phyloP scores from a whole-genome alignment of 2,888 invertebrate species.

The Heliconius sara region DNA sequence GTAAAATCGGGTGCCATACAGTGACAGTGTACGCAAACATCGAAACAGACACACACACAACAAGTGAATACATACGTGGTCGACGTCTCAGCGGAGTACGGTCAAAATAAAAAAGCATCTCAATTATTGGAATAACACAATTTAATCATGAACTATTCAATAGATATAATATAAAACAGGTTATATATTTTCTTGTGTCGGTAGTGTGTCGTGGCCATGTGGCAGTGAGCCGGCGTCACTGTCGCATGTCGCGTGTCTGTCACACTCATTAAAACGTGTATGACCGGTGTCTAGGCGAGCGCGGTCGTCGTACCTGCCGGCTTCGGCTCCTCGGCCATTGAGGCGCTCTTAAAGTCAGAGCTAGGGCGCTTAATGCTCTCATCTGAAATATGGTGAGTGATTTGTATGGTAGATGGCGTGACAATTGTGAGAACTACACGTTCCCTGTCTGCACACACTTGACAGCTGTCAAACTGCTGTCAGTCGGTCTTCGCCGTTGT shows the following conservation, averaged over 20 bases:
- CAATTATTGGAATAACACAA: slow-evolving; percentile 83
- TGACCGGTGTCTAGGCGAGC: slow-evolving; percentile 78
- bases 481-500: slow-evolving; percentile 9
- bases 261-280: slow-evolving; percentile 74
- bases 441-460: slow-evolving; percentile 67
- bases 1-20: slow-evolving; percentile 71
- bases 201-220: slow-evolving; percentile 78
- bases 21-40: slow-evolving; percentile 82
- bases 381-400: slow-evolving; percentile 85
- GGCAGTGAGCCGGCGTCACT: slow-evolving; percentile 73
- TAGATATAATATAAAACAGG: slow-evolving; percentile 82
- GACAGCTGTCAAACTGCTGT: slow-evolving; percentile 11
- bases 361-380: slow-evolving; percentile 93
- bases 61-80: slow-evolving; percentile 83
- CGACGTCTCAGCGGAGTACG: slow-evolving; percentile 82
- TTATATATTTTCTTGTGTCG: slow-evolving; percentile 79
- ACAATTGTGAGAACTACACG: slow-evolving; percentile 58
- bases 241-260: slow-evolving; percentile 72
- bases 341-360: slow-evolving; percentile 91
- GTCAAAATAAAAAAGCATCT: slow-evolving; percentile 84
- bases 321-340: slow-evolving; percentile 80
- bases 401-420: slow-evolving; percentile 78
- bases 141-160: slow-evolving; percentile 83
- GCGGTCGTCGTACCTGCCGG: slow-evolving; percentile 79
- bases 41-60: slow-evolving; percentile 82